phyloP scores from a whole-genome alignment of 2,888 invertebrate species.

The Acanthoscelides obtectus region DNA sequence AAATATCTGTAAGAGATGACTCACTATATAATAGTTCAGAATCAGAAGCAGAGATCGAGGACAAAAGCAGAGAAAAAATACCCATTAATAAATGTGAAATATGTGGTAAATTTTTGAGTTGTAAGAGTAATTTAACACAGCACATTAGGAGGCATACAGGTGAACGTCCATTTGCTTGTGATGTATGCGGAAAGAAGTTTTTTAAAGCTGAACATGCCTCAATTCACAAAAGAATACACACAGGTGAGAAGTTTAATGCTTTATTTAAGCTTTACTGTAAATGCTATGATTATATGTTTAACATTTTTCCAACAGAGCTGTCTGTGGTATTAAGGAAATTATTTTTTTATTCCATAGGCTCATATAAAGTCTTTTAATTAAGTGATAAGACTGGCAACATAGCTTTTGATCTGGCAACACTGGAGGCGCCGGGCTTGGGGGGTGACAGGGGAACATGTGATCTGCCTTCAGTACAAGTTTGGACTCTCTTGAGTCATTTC shows the following conservation, averaged over 20 bases:
- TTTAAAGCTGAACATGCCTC: conserved; percentile 31
- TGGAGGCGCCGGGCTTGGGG: no score
- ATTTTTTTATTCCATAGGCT: no score
- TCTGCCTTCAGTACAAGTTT: no score
- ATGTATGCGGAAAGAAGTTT: conserved; percentile 32
- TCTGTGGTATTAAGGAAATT: no score
- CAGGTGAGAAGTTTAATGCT: conserved; percentile 22
- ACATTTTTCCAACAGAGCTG: no score
- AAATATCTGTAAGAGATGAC: conserved; percentile 15
- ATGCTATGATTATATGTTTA: no score
- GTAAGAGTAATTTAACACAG: conserved; percentile 30
- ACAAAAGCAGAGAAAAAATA: conserved; percentile 4
- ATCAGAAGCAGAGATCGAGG: background rate
- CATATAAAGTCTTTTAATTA: no score
- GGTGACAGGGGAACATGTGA: no score
- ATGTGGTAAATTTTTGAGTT: conserved; percentile 31
- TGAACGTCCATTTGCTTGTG: conserved; percentile 32
- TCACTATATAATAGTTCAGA: background rate
- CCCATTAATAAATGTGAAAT: conserved; percentile 30
- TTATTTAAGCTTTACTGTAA: background rate
- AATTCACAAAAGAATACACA: conserved; percentile 35
- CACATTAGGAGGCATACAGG: conserved; percentile 32
- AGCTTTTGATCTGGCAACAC: no score
- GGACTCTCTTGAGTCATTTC: no score
- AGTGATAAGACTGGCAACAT: no score